Base-by-base conservation (phyloP, 2,113 vertebrate genomes). In the Leptodactylus fuscus region DNA sequence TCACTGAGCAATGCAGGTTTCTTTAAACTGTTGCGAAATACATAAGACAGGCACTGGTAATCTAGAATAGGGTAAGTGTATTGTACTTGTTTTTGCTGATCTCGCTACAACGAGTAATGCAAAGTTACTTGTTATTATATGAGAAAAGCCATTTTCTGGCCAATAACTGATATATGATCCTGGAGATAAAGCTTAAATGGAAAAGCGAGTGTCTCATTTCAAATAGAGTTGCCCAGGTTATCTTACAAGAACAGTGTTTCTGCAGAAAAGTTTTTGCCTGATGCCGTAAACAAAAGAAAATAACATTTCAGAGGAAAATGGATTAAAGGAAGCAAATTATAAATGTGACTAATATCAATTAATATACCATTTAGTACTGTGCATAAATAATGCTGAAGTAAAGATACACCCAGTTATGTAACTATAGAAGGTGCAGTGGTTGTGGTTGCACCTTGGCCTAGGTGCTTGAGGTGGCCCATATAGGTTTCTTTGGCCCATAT, bases 141-240 rank as follows among this genome's bases (percentile, higher is more conserved):
- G 20, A 58, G 16, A 24, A 58, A 79, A 34, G 60, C 60, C n/a
- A 81, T 27, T 32, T 69, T 48, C 16, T 34, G 8, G 22, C 55
- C 9, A 46, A 69, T 69, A 69, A 67, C 41, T 81, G 79, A 49
- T 81, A 81, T 58, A 58, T 79, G 76, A 79, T 69, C 65, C 41
- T 46, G 27, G 41, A 67, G 60, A 81, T 81, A 81, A 81, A 81
- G 13, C 60, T n/a, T 48, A 81, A 81, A 81, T 67, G 41, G 41
- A 81, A 69, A 67, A 81, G 44, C 49, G 27, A 67, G 32, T 81
- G 58, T 65, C 22, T 65, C 60, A n/a, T 81, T 81, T 65, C 4
- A 81, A 65, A 81, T 81, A 69, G 79, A 81, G 60, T 48, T 49
- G 79, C 60, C 8, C 27, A 69, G 79, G 79, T 69, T 81, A 81